Base-by-base conservation (phyloP, 2,113 vertebrate species). In the Nicator chloris region DNA sequence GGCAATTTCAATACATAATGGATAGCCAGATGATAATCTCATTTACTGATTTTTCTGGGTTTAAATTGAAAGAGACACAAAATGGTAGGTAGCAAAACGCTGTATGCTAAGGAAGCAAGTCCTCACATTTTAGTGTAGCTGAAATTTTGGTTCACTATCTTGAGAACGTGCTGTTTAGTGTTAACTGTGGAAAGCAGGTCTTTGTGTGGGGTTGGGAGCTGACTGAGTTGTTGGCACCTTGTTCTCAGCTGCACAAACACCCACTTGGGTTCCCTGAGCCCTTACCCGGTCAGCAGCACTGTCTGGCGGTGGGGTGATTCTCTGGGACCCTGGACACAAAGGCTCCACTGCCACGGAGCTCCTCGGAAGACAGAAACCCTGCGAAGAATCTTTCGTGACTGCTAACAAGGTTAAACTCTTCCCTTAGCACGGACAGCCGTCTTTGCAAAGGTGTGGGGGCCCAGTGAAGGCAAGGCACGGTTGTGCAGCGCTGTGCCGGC, bases 351-450 rank as follows among this genome's bases (percentile, higher is more conserved):
- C 60, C 76, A 39, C 50, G 57, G 13, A 86, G 30, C 22, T 20
- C 40, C 53, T 61, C 51, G 47, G 40, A 18, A 39, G 50, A 15
- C n/a, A 70, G 39, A 63, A 69, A 18, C 30, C 45, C 80, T 73
- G 54, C 63, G 59, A 6, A 30, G 8, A 39, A 2, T 35, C 23
- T 45, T 39, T 11, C n/a, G 15, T 33, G 81, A 4, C 13, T 16
- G 42, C 47, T 19, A 6, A 2, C 19, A 8, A 42, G 28, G 33
- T 49, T 73, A 26, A 85, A 31, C 16, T 28, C 3, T n/a, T 31
- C 40, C 50, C 21, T 45, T 7, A 45, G 54, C 37, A 1, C 0
- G 0, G 14, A 6, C 12, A 44, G 11, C 61, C 6, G 0, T 16
- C 39, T 66, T 53, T 18, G 35, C 81, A 47, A 65, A 50, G 71